Base-by-base conservation (phyloP, 2,888 invertebrate genomes). In the Temnothorax rugatulus region DNA sequence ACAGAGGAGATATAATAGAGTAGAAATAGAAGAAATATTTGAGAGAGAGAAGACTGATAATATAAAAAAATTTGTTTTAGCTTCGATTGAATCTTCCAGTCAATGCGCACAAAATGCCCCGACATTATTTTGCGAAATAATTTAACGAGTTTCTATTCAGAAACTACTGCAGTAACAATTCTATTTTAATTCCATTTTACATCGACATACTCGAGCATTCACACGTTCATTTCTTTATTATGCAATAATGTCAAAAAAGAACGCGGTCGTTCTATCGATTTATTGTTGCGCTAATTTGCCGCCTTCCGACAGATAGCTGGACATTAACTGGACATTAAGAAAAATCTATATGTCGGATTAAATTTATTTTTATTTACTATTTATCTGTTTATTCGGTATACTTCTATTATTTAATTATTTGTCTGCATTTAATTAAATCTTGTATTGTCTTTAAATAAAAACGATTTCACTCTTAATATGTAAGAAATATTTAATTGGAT, bases 401-500 rank as follows among this genome's bases (percentile, higher is more conserved):
- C 4, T 52, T 52, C 21, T 34, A 41, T 18, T 50, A 15, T 29
- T 66, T 52, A 25, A 25, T 34, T 52, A 18, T 38, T 7, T 34
- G 34, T 34, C 13, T 38, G 2, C 18, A 50, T 15, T 52, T 38
- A 50, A 76, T 64, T 41, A 64, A 63, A 47, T 21, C n/a, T 52
- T 1, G 13, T 61, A 34, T 13, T 13, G 18, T n/a, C 47, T 44
- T 61, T n/a, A 4, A 18, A 64, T 25, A 41, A 61, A 75, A 44
- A n/a, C 4, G 0, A 66, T 18, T 15, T 13, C 52, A 52, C n/a
- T 76, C 8, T 25, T 54, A 41, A 21, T 18, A 21, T 11, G 15
- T 18, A 76, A 76, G 4, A 76, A 76, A 66, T 64, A 76, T 52
- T 52, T 52, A 54, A 54, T 64, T n/a, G 11, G 5, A 15, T 2